Evolutionary conservation across 1,140 invertebrate genomes (phyloP).

Genomic region (Diachasmimorpha longicaudata): DNA sequence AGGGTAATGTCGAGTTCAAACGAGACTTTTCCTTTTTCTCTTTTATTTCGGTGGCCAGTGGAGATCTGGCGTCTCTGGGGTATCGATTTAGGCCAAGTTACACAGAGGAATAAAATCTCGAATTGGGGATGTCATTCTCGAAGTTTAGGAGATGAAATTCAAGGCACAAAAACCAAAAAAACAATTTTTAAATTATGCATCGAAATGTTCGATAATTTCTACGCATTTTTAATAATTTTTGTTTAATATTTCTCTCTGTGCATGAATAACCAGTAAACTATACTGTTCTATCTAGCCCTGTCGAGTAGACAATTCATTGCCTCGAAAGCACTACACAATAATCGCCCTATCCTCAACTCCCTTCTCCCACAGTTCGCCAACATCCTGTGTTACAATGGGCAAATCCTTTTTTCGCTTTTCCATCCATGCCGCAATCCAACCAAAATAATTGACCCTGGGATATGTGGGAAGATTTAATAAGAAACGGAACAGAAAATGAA

Average conservation of each 20-base stretch:
- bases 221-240: too few species aligned
- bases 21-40: neutral
- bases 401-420: neutral
- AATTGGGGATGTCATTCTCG: too few species aligned
- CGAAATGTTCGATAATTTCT: too few species aligned
- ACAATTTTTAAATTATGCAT: too few species aligned
- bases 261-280: too few species aligned
- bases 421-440: neutral
- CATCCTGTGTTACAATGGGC: neutral
- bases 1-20: conserved; percentile 2
- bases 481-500: neutral
- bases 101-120: too few species aligned
- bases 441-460: neutral
- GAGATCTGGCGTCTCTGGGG: too few species aligned
- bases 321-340: neutral
- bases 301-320: neutral
- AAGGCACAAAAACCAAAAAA: too few species aligned
- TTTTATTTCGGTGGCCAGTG: neutral
- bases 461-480: conserved; percentile 9
- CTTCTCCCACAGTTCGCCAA: neutral
- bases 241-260: too few species aligned
- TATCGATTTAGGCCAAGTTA: too few species aligned
- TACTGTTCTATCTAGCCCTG: too few species aligned
- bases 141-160: too few species aligned
- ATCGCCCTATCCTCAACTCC: neutral